Conservation (phyloP, 2,797 vertebrate genomes). For the Characodon lateralis region DNA sequence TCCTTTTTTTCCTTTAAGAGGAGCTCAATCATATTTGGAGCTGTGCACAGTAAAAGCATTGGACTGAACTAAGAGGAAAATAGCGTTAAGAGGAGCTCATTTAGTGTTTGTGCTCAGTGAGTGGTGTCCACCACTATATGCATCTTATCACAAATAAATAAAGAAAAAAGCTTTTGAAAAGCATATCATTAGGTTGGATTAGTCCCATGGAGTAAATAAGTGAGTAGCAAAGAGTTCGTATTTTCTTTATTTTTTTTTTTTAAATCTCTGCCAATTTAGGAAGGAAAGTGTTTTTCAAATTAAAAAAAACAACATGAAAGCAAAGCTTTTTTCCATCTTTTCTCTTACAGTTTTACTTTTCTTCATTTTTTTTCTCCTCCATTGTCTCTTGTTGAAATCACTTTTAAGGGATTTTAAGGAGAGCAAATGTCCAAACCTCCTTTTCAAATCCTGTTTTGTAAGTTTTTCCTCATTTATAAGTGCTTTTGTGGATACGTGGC, state of each 20-base stretch:
- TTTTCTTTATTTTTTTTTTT: conserved; percentile 1
- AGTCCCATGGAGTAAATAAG: conserved; percentile 13
- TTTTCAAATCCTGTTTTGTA: conserved; percentile 65
- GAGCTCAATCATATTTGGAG: conserved; percentile 55
- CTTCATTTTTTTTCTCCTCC: conserved; percentile 42
- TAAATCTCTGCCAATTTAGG: conserved; percentile 15
- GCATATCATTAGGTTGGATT: conserved; percentile 28
- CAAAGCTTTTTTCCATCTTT: conserved; percentile 25
- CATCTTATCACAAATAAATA: conserved; percentile 11
- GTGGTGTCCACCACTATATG: conserved; percentile 18
- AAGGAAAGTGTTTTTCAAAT: conserved; percentile 10
- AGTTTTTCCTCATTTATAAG: conserved; percentile 66
- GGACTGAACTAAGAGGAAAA: conserved; percentile 51
- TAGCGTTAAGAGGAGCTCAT: conserved; percentile 46
- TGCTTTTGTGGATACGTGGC: conserved; percentile 34
- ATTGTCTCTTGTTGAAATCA: conserved; percentile 61
- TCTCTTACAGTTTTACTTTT: conserved; percentile 11
- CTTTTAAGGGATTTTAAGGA: conserved; percentile 63
- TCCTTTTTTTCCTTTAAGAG: conserved; percentile 36
- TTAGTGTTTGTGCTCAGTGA: conserved; percentile 36
- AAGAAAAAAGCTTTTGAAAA: conserved; percentile 4
- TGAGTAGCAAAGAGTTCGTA: conserved; percentile 5
- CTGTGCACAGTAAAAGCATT: conserved; percentile 35
- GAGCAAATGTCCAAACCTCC: conserved; percentile 70
- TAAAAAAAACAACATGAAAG: conserved; percentile 5